Conservation (phyloP, 2,888 invertebrate genomes). For the Oscheius sp. region DNA sequence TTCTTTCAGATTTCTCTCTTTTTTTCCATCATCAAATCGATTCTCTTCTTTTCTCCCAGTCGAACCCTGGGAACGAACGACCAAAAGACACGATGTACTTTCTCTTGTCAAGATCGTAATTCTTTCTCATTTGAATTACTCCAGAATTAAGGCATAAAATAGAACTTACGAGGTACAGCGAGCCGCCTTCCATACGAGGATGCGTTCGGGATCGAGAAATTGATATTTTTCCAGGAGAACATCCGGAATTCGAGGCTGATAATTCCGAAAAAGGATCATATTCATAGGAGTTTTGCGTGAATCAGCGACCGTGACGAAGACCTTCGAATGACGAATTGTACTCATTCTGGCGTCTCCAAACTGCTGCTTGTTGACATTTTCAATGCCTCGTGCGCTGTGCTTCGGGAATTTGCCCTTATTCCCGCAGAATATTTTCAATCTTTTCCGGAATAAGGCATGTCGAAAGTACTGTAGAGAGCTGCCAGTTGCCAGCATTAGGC, state of each 20-base stretch:
- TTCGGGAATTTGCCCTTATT: slow-evolving; percentile 33
- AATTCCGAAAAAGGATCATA: slow-evolving; percentile 49
- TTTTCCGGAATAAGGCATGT: slow-evolving; percentile 1
- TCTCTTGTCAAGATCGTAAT: too few species aligned
- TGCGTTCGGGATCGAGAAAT: slow-evolving; percentile 44
- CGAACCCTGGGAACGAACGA: too few species aligned
- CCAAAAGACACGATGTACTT: too few species aligned
- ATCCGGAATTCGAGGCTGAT: slow-evolving; percentile 32
- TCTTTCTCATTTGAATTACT: too few species aligned
- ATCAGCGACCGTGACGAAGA: slow-evolving; percentile 48
- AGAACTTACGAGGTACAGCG: slow-evolving; percentile 51
- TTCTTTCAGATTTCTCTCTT: too few species aligned
- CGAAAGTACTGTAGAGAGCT: background rate
- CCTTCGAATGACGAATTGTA: slow-evolving; percentile 8
- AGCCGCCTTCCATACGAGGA: slow-evolving; percentile 49
- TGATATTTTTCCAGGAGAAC: slow-evolving; percentile 34
- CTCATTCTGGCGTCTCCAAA: slow-evolving; percentile 27
- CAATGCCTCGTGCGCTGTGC: slow-evolving; percentile 42
- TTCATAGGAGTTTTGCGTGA: slow-evolving; percentile 45
- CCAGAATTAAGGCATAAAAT: too few species aligned
- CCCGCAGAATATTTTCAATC: slow-evolving; percentile 11
- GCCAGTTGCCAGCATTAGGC: slow-evolving; percentile 33
- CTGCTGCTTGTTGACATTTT: slow-evolving; percentile 35
- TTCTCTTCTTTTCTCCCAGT: too few species aligned
- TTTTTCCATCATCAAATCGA: too few species aligned